phyloP scores from a whole-genome alignment of 1,140 invertebrate species.

The Antheraea pernyi region DNA sequence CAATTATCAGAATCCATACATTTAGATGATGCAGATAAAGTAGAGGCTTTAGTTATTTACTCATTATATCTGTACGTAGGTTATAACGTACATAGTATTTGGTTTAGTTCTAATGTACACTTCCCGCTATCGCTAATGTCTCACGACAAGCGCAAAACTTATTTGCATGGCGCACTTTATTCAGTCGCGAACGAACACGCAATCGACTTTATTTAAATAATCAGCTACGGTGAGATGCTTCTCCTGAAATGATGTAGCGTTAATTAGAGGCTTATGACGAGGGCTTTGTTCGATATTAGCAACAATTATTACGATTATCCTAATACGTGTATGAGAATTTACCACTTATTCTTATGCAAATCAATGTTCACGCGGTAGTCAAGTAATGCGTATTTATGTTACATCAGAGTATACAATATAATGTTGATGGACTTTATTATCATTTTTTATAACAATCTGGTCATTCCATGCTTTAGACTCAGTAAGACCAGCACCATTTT shows the following conservation, averaged over 20 bases:
- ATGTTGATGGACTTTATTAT: too few relatives aligned
- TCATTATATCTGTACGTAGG: too few relatives aligned
- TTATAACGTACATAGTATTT: too few relatives aligned
- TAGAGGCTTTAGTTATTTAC: too few relatives aligned
- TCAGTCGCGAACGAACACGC: constrained; percentile 30
- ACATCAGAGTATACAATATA: too few relatives aligned
- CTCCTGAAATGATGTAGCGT: constrained; percentile 16
- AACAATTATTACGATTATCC: neutral
- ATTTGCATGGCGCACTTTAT: constrained; percentile 36
- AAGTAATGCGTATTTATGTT: neutral
- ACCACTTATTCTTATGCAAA: neutral
- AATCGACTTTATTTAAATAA: constrained; percentile 38
- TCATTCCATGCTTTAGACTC: too few relatives aligned
- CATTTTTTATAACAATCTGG: too few relatives aligned
- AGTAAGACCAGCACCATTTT: too few relatives aligned
- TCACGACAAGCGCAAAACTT: constrained; percentile 10
- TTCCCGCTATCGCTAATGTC: constrained; percentile 12
- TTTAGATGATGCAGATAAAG: too few relatives aligned
- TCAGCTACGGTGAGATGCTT: constrained; percentile 20
- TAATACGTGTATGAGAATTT: neutral
- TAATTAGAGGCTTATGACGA: constrained; percentile 6
- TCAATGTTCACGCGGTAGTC: neutral
- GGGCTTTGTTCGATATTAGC: neutral
- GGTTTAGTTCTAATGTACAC: too few relatives aligned
- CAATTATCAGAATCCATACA: too few relatives aligned